Evolutionary conservation across 2,113 vertebrate genomes (phyloP).

Genomic region (Regulus satrapa): DNA sequence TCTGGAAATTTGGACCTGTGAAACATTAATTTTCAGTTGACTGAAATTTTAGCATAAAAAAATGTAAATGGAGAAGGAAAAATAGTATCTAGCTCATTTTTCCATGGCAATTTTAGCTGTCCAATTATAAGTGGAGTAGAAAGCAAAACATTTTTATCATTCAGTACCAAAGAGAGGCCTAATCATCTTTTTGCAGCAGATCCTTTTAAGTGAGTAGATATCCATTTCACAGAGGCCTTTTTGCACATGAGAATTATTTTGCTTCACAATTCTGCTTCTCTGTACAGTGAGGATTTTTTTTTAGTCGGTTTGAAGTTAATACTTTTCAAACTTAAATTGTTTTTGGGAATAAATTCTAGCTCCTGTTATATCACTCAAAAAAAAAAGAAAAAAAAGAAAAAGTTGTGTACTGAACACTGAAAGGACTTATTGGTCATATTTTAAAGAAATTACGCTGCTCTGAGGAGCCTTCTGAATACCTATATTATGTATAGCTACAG

Average conservation of each 20-base stretch:
- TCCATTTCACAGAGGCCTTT: not conserved
- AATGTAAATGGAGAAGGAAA: not conserved
- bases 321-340: not conserved
- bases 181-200: not conserved
- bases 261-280: not conserved
- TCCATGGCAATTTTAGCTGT: not conserved
- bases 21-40: not conserved
- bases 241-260: not conserved
- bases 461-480: not conserved
- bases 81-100: not conserved
- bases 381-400: not conserved
- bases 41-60: not conserved
- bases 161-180: not conserved
- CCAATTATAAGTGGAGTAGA: not conserved
- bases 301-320: not conserved
- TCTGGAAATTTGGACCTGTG: not conserved
- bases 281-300: not conserved
- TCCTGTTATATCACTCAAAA: not conserved
- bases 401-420: not conserved
- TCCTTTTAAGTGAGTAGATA: not conserved
- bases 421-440: not conserved
- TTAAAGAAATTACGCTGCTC: not conserved
- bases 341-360: not conserved
- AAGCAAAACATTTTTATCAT: not conserved
- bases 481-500: not conserved